Percentiles rank a stretch among this genome's conserved stretches.
Conservation (phyloP, 2,888 invertebrate species). For the Cephalotes varians region DNA sequence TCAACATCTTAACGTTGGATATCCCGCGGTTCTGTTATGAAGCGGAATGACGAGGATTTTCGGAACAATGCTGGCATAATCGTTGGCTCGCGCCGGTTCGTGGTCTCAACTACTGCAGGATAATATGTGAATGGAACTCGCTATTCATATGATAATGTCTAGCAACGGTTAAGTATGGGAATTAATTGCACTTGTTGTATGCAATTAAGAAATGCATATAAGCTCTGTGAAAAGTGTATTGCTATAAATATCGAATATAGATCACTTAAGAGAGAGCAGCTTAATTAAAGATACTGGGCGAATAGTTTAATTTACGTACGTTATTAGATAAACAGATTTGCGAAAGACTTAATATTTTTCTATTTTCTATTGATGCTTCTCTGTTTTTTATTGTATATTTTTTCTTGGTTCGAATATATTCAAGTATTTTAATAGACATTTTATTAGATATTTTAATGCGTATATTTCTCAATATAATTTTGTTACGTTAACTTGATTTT, state of each 20-base stretch:
- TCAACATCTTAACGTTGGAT: conserved; percentile 51
- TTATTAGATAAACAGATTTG: not conserved
- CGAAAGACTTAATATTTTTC: not conserved
- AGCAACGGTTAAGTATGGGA: conserved; percentile 28
- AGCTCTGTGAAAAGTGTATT: not conserved
- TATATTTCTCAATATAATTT: not conserved
- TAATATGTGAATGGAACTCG: conserved; percentile 29
- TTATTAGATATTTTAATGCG: not conserved
- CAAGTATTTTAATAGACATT: not conserved
- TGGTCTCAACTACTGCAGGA: conserved; percentile 16
- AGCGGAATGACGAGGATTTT: conserved; percentile 45
- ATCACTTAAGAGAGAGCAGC: not conserved
- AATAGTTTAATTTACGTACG: not conserved
- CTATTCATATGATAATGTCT: conserved; percentile 44
- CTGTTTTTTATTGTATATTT: not conserved
- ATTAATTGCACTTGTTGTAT: conserved; percentile 35
- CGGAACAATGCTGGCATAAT: conserved; percentile 45
- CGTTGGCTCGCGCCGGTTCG: conserved; percentile 34
- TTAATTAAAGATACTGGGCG: not conserved
- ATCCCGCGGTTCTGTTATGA: conserved; percentile 18
- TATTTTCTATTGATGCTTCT: not conserved
- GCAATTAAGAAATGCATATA: not conserved
- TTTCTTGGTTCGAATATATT: not conserved
- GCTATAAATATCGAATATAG: not conserved
- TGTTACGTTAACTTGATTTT: not conserved